Conservation (phyloP, 2,888 invertebrate species). For the Byasa hedistus region DNA sequence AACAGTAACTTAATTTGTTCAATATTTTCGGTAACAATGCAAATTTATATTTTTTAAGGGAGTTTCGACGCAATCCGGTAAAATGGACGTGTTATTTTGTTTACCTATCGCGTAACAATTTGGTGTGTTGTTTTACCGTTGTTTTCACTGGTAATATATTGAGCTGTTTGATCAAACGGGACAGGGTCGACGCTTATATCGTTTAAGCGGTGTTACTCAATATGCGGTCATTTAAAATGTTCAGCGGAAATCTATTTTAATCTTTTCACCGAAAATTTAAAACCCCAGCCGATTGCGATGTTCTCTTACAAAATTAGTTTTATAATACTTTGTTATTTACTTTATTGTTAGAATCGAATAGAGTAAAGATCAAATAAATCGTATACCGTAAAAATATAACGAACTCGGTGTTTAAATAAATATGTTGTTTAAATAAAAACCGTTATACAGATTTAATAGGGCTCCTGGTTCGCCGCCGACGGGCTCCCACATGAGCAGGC, state of each 20-base stretch:
- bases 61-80: background rate
- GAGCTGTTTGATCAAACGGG: slow-evolving; percentile 12
- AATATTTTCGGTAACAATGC: background rate
- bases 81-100: slow-evolving; percentile 5
- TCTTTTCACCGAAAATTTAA: too few relatives aligned
- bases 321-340: too few relatives aligned
- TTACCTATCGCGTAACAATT: slow-evolving; percentile 15
- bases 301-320: too few relatives aligned
- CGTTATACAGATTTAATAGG: slow-evolving; percentile 1
- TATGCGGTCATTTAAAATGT: background rate
- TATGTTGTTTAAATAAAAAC: background rate
- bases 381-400: background rate
- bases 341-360: too few relatives aligned
- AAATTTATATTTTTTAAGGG: background rate
- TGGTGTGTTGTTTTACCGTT: slow-evolving; percentile 13
- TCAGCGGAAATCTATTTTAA: background rate
- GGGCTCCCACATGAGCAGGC: slow-evolving; percentile 14
- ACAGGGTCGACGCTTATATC: background rate
- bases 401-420: background rate
- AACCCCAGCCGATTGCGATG: too few relatives aligned
- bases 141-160: slow-evolving; percentile 22
- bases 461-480: slow-evolving; percentile 1
- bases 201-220: slow-evolving; percentile 3
- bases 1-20: background rate
- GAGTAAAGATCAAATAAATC: background rate